Evolutionary conservation across 2,113 vertebrate species (phyloP).

Genomic region (Madoqua kirkii): DNA sequence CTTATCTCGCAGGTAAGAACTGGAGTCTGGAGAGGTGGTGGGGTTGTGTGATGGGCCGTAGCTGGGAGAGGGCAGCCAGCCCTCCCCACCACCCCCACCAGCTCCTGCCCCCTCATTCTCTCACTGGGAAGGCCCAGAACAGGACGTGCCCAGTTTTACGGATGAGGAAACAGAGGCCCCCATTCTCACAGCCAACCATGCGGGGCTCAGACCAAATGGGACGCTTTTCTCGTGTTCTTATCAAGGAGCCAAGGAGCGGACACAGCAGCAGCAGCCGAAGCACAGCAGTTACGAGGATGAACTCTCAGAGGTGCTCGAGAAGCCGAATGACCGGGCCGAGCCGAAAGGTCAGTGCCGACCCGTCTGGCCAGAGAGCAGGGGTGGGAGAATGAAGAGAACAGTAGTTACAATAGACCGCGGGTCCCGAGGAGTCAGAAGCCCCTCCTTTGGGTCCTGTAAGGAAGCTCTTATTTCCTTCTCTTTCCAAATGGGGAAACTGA

Average conservation of each 20-base stretch:
- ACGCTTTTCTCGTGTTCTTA: background rate
- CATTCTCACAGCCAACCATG: fast-evolving
- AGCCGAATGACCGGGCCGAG: slow-evolving; percentile 61
- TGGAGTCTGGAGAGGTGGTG: background rate
- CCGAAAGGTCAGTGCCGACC: slow-evolving; percentile 77
- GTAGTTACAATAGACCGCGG: slow-evolving; percentile 8
- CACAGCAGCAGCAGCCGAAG: slow-evolving; percentile 80
- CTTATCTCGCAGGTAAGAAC: background rate
- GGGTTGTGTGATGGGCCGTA: background rate
- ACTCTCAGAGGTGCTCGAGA: slow-evolving; percentile 76
- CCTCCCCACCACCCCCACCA: fast-evolving
- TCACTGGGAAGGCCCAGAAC: background rate
- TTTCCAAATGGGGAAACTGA: background rate
- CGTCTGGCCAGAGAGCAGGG: background rate
- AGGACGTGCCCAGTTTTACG: fast-evolving
- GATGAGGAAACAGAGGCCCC: background rate
- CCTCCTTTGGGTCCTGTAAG: background rate
- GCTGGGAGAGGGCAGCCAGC: background rate
- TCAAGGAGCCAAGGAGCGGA: slow-evolving; percentile 85
- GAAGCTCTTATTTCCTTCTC: background rate
- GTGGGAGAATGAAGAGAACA: background rate
- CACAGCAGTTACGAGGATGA: slow-evolving; percentile 75
- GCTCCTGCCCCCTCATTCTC: background rate
- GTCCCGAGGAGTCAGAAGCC: background rate
- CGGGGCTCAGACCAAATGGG: background rate